phyloP scores from a whole-genome alignment of 2,888 invertebrate genomes.

The Leptodirus hochenwartii region DNA sequence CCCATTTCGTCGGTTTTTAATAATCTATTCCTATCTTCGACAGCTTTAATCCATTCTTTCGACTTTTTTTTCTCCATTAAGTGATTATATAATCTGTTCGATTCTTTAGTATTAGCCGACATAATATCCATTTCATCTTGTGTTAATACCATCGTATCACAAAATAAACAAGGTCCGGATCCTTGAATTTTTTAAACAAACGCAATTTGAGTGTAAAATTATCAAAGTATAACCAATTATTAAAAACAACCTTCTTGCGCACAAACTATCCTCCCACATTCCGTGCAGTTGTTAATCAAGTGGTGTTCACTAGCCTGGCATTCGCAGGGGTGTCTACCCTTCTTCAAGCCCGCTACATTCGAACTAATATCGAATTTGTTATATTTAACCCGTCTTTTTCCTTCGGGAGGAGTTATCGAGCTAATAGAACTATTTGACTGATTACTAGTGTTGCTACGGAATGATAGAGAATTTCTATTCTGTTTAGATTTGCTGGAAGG shows the following conservation, averaged over 20 bases:
- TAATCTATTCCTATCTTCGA: conserved; percentile 61
- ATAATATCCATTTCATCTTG: conserved; percentile 47
- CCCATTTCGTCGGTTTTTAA: conserved; percentile 71
- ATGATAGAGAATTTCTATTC: too few relatives aligned
- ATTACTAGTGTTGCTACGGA: too few relatives aligned
- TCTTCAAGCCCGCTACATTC: conserved; percentile 28
- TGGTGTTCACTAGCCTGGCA: conserved; percentile 86
- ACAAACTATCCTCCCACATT: conserved; percentile 90
- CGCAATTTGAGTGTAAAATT: too few relatives aligned
- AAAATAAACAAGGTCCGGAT: conserved; percentile 92
- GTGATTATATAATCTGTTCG: conserved; percentile 43
- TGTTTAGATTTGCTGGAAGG: conserved; percentile 3
- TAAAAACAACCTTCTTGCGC: conserved; percentile 90
- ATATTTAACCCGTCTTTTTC: conserved; percentile 55
- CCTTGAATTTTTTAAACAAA: too few relatives aligned
- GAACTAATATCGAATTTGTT: conserved; percentile 58
- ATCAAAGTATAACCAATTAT: too few relatives aligned
- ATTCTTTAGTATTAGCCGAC: conserved; percentile 45
- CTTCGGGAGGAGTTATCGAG: too few relatives aligned
- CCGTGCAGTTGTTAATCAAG: conserved; percentile 80
- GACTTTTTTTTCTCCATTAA: conserved; percentile 41
- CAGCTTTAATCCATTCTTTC: conserved; percentile 46
- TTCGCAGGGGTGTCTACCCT: conserved; percentile 58
- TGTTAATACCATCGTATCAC: conserved; percentile 57
- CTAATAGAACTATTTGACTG: too few relatives aligned